phyloP scores from a whole-genome alignment of 2,113 vertebrate species.

The Astur gentilis region DNA sequence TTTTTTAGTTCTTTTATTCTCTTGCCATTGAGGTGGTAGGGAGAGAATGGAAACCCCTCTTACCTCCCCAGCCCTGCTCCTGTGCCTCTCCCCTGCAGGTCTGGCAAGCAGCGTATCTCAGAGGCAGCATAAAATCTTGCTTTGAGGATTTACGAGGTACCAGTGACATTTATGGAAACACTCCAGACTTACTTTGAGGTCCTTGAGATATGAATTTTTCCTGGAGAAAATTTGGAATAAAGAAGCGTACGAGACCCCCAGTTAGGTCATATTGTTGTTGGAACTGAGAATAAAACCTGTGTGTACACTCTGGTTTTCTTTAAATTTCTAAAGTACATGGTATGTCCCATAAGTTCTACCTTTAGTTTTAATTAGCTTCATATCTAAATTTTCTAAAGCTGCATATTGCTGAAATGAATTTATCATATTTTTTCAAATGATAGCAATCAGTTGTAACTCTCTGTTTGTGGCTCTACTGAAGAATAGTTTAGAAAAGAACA shows the following conservation, averaged over 20 bases:
- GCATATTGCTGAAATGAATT: neutral
- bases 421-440: neutral
- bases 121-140: neutral
- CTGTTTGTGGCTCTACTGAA: neutral
- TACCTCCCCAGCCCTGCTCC: neutral
- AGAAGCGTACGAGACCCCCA: neutral
- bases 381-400: slow-evolving; percentile 10
- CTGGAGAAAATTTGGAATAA: neutral
- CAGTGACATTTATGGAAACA: neutral
- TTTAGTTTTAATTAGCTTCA: neutral
- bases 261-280: neutral
- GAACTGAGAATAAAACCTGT: neutral
- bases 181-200: neutral
- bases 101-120: neutral
- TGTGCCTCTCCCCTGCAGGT: neutral
- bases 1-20: neutral
- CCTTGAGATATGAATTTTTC: neutral
- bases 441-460: neutral
- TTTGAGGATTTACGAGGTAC: slow-evolving; percentile 1
- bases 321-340: neutral
- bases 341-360: neutral
- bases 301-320: neutral
- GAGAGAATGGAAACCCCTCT: neutral
- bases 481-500: neutral
- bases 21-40: neutral